Conservation (phyloP, 2,113 vertebrate genomes). For the Pomatorhinus ruficollis region DNA sequence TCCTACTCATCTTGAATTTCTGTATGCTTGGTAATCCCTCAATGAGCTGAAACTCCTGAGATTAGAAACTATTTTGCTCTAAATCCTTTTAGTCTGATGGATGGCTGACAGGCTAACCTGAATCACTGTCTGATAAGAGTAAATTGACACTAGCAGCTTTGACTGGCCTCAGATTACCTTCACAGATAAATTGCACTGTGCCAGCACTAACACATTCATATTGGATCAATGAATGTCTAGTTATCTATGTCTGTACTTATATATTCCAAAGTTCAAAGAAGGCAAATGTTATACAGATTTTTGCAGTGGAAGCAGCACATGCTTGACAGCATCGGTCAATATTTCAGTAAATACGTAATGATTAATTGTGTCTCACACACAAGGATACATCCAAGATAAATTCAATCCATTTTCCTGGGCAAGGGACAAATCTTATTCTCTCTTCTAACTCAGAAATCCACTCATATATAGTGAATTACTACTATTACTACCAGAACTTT, state of each 20-base stretch:
- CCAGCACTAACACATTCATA: not conserved
- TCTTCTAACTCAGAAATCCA: not conserved
- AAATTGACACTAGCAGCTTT: slow-evolving; percentile 12
- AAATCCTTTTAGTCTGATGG: slow-evolving; percentile 30
- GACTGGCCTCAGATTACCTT: not conserved
- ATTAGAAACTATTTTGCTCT: slow-evolving; percentile 30
- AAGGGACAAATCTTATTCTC: not conserved
- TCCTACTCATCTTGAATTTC: not conserved
- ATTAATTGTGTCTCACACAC: not conserved
- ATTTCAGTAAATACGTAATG: not conserved
- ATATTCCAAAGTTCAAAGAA: not conserved
- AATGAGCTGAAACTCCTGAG: not conserved
- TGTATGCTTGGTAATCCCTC: not conserved
- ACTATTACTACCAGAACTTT: not conserved
- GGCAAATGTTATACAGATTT: not conserved
- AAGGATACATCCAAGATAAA: not conserved
- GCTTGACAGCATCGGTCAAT: not conserved
- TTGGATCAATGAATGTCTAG: not conserved
- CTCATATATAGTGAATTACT: not conserved
- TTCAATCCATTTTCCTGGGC: not conserved
- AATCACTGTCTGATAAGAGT: not conserved
- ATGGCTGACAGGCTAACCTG: slow-evolving; percentile 12
- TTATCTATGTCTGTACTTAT: not conserved
- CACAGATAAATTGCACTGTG: not conserved
- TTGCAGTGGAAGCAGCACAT: not conserved